Percentiles rank a stretch among this genome's conserved stretches.
phyloP scores from a whole-genome alignment of 2,113 vertebrate species.

The Channa argus region DNA sequence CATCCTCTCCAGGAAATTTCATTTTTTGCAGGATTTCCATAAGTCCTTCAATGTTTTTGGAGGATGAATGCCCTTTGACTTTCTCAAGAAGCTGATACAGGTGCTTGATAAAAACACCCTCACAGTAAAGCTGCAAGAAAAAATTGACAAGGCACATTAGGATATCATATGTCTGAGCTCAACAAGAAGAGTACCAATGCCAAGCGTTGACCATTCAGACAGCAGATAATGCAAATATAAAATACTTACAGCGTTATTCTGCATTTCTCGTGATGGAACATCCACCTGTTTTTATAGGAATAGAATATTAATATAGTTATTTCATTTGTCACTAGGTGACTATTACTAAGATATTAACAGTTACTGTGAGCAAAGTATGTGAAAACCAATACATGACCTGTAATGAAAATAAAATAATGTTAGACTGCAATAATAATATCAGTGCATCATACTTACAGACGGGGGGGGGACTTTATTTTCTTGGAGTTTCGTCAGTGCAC shows the following conservation, averaged over 20 bases:
- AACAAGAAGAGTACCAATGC: background rate
- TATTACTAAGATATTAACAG: background rate
- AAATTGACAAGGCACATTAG: background rate
- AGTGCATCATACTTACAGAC: constrained; percentile 54
- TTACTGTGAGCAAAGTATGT: background rate
- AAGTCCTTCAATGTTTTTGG: fast-evolving
- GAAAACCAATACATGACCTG: background rate
- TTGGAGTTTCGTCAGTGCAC: fast-evolving
- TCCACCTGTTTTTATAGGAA: fast-evolving
- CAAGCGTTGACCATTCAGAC: fast-evolving
- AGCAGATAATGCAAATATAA: background rate
- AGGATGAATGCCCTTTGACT: fast-evolving
- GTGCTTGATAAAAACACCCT: background rate
- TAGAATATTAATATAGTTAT: background rate
- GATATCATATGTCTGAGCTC: background rate
- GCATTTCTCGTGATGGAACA: fast-evolving
- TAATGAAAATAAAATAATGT: background rate
- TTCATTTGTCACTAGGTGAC: background rate
- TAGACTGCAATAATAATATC: background rate
- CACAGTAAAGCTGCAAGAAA: constrained; percentile 26
- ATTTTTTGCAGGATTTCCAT: fast-evolving
- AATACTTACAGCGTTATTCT: constrained; percentile 16
- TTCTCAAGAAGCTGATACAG: constrained; percentile 12
- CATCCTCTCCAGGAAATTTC: background rate
- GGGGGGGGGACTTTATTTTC: fast-evolving